Percentiles rank a stretch among this genome's conserved stretches.
These are phyloP conservation scores for Lydus trimaculatus DNA, from an alignment of 2,888 invertebrate species.

Conservation along the genomic window DNA sequence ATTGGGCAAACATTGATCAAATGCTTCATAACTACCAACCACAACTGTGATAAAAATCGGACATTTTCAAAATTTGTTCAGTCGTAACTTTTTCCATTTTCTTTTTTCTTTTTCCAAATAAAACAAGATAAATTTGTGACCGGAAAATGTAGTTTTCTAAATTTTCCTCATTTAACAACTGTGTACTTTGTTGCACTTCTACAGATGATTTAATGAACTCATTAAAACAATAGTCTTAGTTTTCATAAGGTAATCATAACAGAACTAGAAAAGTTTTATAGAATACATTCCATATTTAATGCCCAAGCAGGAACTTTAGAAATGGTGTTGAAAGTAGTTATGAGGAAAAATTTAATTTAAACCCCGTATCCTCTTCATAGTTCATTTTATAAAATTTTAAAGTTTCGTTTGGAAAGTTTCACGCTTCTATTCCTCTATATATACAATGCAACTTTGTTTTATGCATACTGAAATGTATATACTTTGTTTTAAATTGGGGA, in stretches of 20 bases:
- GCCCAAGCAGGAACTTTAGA: constrained; percentile 12
- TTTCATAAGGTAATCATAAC: constrained; percentile 16
- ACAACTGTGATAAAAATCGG: constrained; percentile 1
- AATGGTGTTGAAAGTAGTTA: neutral
- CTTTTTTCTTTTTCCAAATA: neutral
- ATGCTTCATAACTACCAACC: neutral
- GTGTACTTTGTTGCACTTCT: neutral
- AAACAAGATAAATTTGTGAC: neutral
- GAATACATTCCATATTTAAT: constrained; percentile 22
- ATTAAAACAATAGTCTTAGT: constrained; percentile 28
- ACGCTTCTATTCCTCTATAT: neutral
- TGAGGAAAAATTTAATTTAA: constrained; percentile 27
- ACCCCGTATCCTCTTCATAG: constrained; percentile 21
- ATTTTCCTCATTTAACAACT: constrained; percentile 5
- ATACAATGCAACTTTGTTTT: constrained; percentile 3
- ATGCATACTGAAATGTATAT: neutral
- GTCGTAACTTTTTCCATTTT: neutral
- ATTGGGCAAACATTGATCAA: neutral
- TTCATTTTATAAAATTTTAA: constrained; percentile 32
- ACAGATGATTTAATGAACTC: constrained; percentile 28
- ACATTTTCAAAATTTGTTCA: constrained; percentile 7
- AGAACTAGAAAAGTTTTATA: constrained; percentile 22
- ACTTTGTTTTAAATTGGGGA: neutral
- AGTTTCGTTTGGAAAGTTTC: constrained; percentile 15
- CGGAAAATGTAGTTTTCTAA: neutral